phyloP scores from a whole-genome alignment of 2,797 vertebrate genomes.

The Lepilemur ruficaudatus region DNA sequence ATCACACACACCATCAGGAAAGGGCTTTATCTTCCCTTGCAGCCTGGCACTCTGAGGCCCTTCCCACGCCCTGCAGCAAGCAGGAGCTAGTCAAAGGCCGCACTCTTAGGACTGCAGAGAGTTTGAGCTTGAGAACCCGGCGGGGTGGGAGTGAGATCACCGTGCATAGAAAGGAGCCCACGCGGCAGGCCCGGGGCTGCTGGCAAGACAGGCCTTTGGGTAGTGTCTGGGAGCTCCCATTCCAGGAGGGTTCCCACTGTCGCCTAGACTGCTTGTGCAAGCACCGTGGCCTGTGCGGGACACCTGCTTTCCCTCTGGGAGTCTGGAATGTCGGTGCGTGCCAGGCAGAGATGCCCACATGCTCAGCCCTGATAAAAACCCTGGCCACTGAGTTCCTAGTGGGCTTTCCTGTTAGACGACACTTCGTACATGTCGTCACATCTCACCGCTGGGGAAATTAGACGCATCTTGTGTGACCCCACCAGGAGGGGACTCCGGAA shows the following conservation, averaged over 20 bases:
- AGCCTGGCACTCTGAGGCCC: background rate
- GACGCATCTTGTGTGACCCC: rapidly evolving
- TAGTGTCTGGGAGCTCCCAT: background rate
- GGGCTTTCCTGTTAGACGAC: background rate
- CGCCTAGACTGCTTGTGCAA: background rate
- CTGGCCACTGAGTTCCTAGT: background rate
- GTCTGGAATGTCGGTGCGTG: background rate
- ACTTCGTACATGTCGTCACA: rapidly evolving
- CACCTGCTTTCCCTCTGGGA: background rate
- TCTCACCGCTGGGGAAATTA: rapidly evolving
- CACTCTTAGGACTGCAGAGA: rapidly evolving
- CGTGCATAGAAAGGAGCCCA: rapidly evolving
- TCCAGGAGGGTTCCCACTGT: background rate
- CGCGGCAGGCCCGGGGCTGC: background rate
- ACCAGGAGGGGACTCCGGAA: background rate
- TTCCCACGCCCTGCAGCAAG: too few relatives aligned
- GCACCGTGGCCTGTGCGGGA: background rate
- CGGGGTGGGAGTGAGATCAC: background rate
- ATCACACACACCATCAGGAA: background rate
- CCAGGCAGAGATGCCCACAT: background rate
- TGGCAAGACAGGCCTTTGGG: rapidly evolving
- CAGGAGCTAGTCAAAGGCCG: background rate
- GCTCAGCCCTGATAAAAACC: background rate
- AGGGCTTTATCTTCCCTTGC: background rate
- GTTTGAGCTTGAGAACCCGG: background rate